These are phyloP conservation scores for Geotria australis DNA, from an alignment of 2,797 vertebrate genomes.

Conservation along the genomic window DNA sequence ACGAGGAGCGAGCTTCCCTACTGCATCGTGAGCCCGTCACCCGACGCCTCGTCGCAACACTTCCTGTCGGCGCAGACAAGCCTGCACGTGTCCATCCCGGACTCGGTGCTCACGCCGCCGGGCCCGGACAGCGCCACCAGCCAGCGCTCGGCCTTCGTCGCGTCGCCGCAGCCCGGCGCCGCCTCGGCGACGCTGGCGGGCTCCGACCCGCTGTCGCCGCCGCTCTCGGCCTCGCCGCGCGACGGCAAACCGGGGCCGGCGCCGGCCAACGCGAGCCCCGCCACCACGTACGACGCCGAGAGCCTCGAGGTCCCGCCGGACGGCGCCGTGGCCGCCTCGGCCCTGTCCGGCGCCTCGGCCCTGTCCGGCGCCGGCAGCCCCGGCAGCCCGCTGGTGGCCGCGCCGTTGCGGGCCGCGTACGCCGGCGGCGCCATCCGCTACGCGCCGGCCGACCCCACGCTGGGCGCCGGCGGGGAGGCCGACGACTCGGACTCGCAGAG, in stretches of 20 bases:
- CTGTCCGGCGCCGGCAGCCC: conserved; percentile 79
- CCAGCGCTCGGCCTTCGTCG: not conserved
- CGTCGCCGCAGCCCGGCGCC: not conserved
- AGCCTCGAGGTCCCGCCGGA: not conserved
- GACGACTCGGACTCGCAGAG: conserved; percentile 23
- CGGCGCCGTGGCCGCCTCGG: conserved; percentile 45
- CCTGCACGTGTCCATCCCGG: conserved; percentile 11
- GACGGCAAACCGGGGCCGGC: conserved; percentile 56
- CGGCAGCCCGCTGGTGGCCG: conserved; percentile 66
- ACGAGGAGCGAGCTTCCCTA: not conserved
- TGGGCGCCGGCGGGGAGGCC: conserved; percentile 30
- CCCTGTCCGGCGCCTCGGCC: conserved; percentile 68
- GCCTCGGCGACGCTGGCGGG: conserved; percentile 24
- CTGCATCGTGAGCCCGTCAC: too few species aligned
- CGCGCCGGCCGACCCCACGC: conserved; percentile 84
- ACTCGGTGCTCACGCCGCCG: conserved; percentile 14
- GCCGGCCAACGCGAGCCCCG: conserved; percentile 8
- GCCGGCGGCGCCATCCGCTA: conserved; percentile 97
- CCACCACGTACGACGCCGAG: conserved; percentile 4
- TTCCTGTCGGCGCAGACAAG: not conserved
- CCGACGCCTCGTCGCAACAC: too few species aligned
- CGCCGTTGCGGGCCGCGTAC: conserved; percentile 56
- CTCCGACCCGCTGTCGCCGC: conserved; percentile 70
- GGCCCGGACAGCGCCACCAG: conserved; percentile 1
- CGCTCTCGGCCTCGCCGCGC: conserved; percentile 82